Evolutionary conservation across 2,113 vertebrate species (phyloP), one percentile per base, ranked within the genome.

Genomic region (Gnathochromis pfefferi): DNA sequence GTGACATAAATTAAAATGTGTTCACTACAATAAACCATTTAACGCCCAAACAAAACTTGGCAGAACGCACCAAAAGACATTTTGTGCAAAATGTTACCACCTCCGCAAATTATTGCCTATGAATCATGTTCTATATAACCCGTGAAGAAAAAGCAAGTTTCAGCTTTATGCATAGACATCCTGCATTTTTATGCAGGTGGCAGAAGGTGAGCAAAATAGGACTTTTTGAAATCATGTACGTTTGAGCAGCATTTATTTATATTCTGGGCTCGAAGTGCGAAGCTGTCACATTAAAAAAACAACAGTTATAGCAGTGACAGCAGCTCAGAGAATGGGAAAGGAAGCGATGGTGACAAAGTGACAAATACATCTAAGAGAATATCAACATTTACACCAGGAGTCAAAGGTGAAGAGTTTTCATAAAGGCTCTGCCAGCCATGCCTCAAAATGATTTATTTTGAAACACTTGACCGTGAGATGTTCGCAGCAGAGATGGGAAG

Each of bases 171-270:
- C 19, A 68, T 8, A 68, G 13, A 49, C 13, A 55, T 31, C 45
- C 57, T 82, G 31, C 13, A 12, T 35, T 5, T 31, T 17, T 45
- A 11, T 7, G 40, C 33, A 70, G 10, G 7, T 21, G 55, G 11
- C 33, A 60, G 54, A 10, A 51, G 35, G 13, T 75, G 10, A 85
- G 40, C 14, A 85, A 84, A 68, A 1, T 7, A 8, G 55, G 83
- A 45, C 14, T 33, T 57, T 82, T 73, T 84, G 79, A 83, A 51
- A 9, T 6, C 6, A 0, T 73, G 60, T 70, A 80, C 16, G 68
- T 75, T 78, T 7, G 55, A 40, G 26, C 9, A 11, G 47, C 38
- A 81, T 81, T 83, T 85, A 93, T 90, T 91, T 85, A 83, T 91
- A 83, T 79, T 51, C 51, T 6, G 33, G 35, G 35, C 47, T 42